Conservation (phyloP, 2,113 vertebrate species). For the Aythya baeri region DNA sequence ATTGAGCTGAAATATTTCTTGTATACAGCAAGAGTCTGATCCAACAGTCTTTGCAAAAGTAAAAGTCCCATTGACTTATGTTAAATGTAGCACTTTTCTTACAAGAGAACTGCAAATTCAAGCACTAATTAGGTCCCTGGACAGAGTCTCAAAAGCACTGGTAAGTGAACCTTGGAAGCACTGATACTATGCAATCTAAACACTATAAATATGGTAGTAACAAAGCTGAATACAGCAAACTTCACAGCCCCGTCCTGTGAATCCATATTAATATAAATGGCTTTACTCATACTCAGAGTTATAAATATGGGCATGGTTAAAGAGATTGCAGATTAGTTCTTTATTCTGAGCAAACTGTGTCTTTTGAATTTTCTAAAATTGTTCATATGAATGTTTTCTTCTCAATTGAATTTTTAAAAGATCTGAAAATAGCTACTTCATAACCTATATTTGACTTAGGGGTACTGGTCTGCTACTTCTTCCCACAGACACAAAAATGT, state of each 20-base stretch:
- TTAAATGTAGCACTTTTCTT: slow-evolving; percentile 60
- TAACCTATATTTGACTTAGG: background rate
- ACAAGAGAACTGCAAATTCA: slow-evolving; percentile 52
- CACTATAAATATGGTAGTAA: slow-evolving; percentile 5
- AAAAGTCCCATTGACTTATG: slow-evolving; percentile 64
- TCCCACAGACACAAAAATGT: background rate
- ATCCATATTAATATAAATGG: background rate
- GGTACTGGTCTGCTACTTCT: background rate
- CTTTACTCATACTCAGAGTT: background rate
- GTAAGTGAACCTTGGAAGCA: slow-evolving; percentile 34
- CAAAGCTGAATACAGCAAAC: slow-evolving; percentile 38
- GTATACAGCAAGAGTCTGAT: slow-evolving; percentile 44
- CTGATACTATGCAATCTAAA: slow-evolving; percentile 43
- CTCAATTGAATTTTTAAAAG: background rate
- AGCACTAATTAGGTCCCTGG: slow-evolving; percentile 65
- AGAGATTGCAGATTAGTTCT: background rate
- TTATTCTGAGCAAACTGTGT: background rate
- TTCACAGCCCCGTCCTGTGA: background rate
- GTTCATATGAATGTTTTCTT: background rate
- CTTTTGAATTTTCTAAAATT: background rate
- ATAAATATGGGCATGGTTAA: background rate
- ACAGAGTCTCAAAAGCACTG: slow-evolving; percentile 17
- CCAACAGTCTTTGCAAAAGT: slow-evolving; percentile 35
- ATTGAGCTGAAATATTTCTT: slow-evolving; percentile 34
- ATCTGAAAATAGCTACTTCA: background rate